These are phyloP conservation scores for Clytia hemisphaerica DNA, from an alignment of 30 jellyfish, hydroid and myxozoan genomes.

Conservation along the genomic window DNA sequence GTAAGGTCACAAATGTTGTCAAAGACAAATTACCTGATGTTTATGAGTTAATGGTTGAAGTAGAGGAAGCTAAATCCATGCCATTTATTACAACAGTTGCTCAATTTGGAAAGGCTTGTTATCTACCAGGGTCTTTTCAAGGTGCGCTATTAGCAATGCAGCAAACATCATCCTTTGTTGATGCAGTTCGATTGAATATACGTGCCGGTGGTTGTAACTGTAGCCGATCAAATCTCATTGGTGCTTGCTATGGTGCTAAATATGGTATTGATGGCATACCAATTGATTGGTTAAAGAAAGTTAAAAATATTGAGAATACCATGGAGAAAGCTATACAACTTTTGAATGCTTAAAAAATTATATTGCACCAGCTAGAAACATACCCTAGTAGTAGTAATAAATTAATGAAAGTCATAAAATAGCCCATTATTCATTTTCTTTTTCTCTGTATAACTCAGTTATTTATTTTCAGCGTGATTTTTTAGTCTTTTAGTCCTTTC, in stretches of 20 bases:
- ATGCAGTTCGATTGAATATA: conserved; percentile 26
- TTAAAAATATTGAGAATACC: conserved; percentile 6
- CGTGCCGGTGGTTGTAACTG: conserved; percentile 33
- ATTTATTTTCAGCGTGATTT: no score
- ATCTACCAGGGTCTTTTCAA: conserved; percentile 21
- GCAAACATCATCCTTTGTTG: conserved; percentile 17
- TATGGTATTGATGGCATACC: conserved; percentile 33
- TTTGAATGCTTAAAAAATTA: no score
- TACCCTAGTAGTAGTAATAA: no score
- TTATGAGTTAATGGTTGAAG: conserved; percentile 12
- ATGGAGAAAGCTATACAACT: background rate
- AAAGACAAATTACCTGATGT: conserved; percentile 1
- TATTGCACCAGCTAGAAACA: no score
- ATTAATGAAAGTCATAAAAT: no score
- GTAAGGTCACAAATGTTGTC: background rate
- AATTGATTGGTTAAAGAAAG: conserved; percentile 30
- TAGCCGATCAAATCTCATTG: conserved; percentile 20
- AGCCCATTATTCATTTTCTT: no score
- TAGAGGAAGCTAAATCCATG: background rate
- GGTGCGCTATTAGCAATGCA: conserved; percentile 9
- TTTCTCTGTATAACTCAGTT: no score
- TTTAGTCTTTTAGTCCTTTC: no score
- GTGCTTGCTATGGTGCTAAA: conserved; percentile 25
- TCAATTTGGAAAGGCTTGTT: conserved; percentile 18
- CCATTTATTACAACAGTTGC: conserved; percentile 6